phyloP scores from a whole-genome alignment of 2,113 vertebrate genomes.

The Lophius piscatorius region DNA sequence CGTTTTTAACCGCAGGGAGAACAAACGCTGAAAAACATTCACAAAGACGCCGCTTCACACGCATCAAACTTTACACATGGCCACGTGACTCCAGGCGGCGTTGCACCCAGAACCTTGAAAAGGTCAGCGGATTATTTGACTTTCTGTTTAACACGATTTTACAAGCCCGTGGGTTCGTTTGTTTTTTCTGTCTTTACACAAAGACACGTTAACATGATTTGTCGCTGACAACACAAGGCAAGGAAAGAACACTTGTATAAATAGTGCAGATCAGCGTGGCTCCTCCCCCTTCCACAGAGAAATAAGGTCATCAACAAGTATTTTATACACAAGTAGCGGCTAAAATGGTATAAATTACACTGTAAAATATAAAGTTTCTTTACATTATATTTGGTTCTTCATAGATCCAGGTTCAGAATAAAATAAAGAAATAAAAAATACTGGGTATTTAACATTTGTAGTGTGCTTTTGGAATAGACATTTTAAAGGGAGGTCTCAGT shows the following conservation, averaged over 20 bases:
- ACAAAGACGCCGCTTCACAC: constrained; percentile 14
- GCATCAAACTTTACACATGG: constrained; percentile 8
- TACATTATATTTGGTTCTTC: constrained; percentile 21
- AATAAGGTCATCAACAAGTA: constrained; percentile 13
- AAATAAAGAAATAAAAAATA: constrained; percentile 18
- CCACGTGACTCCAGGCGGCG: constrained; percentile 21
- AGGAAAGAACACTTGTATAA: constrained; percentile 22
- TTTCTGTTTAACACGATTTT: constrained; percentile 6
- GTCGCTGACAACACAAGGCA: constrained; percentile 14
- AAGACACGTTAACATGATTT: constrained; percentile 12
- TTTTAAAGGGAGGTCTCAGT: too few species aligned
- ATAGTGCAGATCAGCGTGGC: constrained; percentile 44
- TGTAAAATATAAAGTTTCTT: constrained; percentile 10
- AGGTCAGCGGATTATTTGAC: constrained; percentile 10
- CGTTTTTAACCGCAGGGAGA: neutral
- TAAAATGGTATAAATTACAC: constrained; percentile 39
- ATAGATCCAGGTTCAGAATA: constrained; percentile 3
- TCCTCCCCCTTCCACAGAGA: constrained; percentile 17
- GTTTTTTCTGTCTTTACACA: constrained; percentile 7
- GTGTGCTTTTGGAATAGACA: neutral
- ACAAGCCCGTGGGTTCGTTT: neutral
- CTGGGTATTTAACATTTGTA: constrained; percentile 4
- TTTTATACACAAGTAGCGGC: neutral
- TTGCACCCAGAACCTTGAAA: constrained; percentile 6
- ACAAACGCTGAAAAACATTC: constrained; percentile 25